phyloP scores from a whole-genome alignment of 2,797 vertebrate genomes.

The Paratrypauchen microcephalus region DNA sequence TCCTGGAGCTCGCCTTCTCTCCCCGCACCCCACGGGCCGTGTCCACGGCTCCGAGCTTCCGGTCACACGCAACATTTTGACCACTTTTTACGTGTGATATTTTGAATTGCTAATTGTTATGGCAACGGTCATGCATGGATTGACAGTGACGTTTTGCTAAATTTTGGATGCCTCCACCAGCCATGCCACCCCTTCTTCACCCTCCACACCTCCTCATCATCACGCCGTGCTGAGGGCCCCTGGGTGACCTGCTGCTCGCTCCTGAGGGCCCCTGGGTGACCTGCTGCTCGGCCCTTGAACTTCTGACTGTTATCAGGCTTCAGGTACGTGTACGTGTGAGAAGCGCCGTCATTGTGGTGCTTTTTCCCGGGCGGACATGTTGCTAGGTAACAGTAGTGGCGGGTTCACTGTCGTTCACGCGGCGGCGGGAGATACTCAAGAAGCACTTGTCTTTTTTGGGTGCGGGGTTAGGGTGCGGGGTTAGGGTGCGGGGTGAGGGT shows the following conservation, averaged over 20 bases:
- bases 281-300: constrained; percentile 39
- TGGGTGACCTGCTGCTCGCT: constrained; percentile 4
- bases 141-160: constrained; percentile 18
- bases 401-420: constrained; percentile 72
- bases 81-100: too few species aligned
- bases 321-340: constrained; percentile 52
- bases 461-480: too few species aligned
- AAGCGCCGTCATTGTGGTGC: constrained; percentile 5
- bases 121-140: not conserved
- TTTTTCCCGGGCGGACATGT: constrained; percentile 71
- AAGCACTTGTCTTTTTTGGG: not conserved
- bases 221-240: constrained; percentile 28
- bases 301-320: constrained; percentile 29
- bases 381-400: constrained; percentile 72
- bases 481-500: too few species aligned
- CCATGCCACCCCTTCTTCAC: constrained; percentile 4
- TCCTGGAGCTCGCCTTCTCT: constrained; percentile 29
- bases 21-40: constrained; percentile 29
- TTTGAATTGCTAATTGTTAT: too few species aligned
- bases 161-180: not conserved
- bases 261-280: constrained; percentile 25
- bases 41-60: too few species aligned
- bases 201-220: constrained; percentile 19
- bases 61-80: too few species aligned
- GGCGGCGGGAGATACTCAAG: constrained; percentile 22